phyloP scores from a whole-genome alignment of 2,797 vertebrate genomes.

The Sorex maritimensis region DNA sequence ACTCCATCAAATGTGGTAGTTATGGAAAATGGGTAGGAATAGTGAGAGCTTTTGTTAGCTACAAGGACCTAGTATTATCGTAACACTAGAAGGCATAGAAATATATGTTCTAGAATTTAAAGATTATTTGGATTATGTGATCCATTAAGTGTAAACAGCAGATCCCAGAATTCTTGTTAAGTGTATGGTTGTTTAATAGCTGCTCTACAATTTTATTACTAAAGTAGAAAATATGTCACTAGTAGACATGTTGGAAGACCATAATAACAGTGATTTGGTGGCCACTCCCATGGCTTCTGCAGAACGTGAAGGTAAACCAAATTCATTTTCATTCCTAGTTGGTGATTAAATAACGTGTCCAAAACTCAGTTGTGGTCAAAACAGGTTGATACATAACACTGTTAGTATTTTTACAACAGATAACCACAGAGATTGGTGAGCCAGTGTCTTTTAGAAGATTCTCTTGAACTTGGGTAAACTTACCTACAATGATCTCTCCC shows the following conservation, averaged over 20 bases:
- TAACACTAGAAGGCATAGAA: not conserved
- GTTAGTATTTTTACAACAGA: not conserved
- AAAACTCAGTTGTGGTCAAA: not conserved
- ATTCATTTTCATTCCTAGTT: not conserved
- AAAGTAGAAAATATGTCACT: not conserved
- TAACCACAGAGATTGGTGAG: not conserved
- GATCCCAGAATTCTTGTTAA: not conserved
- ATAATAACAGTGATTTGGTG: not conserved
- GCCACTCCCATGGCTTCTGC: not conserved
- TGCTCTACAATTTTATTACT: not conserved
- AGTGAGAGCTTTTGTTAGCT: not conserved
- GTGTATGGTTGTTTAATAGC: not conserved
- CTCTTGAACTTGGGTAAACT: not conserved
- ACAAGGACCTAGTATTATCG: not conserved
- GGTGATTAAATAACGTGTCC: not conserved
- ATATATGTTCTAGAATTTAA: slow-evolving; percentile 13
- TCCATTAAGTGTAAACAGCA: not conserved
- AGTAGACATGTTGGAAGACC: not conserved
- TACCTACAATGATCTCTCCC: not conserved
- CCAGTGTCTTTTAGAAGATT: not conserved
- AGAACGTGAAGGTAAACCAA: not conserved
- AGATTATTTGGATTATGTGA: not conserved
- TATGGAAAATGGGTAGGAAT: not conserved
- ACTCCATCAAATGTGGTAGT: too few relatives aligned
- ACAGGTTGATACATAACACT: not conserved